These are phyloP conservation scores for Eubucco bourcierii DNA, from an alignment of 2,113 vertebrate species.

Conservation along the genomic window DNA sequence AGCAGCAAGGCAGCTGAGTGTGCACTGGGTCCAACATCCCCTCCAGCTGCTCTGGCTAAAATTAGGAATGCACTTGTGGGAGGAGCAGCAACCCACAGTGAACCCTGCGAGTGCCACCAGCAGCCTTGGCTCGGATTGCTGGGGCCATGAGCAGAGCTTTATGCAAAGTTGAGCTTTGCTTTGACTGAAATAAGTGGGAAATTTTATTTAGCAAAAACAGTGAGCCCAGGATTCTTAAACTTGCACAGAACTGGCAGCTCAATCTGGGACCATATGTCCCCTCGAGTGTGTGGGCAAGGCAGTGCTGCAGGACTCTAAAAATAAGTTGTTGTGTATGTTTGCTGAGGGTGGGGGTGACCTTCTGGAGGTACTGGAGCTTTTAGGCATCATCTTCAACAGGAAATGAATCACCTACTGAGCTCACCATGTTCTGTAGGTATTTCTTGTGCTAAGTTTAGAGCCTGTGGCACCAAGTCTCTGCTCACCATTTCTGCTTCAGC, in stretches of 20 bases:
- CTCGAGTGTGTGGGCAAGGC: constrained; percentile 55
- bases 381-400: constrained; percentile 31
- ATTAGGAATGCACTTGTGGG: not conserved
- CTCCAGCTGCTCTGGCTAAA: not conserved
- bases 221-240: constrained; percentile 24
- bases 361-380: constrained; percentile 52
- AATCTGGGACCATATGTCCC: constrained; percentile 53
- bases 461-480: not conserved
- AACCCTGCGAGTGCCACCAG: not conserved
- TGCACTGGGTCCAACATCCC: not conserved
- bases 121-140: not conserved
- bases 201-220: constrained; percentile 46
- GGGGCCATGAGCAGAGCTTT: not conserved
- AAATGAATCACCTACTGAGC: constrained; percentile 46
- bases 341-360: constrained; percentile 57
- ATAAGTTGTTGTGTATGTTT: constrained; percentile 63
- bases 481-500: not conserved
- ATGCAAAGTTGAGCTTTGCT: constrained; percentile 10
- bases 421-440: constrained; percentile 22
- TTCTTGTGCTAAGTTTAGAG: not conserved
- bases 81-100: not conserved
- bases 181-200: constrained; percentile 34
- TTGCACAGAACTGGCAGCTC: constrained; percentile 45
- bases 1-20: not conserved
- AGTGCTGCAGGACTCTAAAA: constrained; percentile 57